phyloP scores from a whole-genome alignment of 2,113 vertebrate genomes.

The Heptranchias perlo region DNA sequence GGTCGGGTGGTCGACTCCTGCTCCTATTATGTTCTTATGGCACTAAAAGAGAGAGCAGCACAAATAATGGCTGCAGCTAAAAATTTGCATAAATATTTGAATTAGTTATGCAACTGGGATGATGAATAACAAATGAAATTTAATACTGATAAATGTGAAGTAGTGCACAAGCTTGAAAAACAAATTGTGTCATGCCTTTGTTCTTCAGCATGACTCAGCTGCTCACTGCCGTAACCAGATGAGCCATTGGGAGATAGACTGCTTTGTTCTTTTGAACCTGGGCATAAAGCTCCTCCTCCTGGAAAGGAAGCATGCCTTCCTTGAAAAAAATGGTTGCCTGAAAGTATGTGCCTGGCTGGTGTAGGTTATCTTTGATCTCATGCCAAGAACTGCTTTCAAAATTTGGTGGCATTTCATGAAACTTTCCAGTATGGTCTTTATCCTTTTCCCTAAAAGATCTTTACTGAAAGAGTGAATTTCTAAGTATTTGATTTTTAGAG shows the following conservation, averaged over 20 bases:
- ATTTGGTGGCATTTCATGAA: not conserved
- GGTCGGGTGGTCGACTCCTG: too few relatives aligned
- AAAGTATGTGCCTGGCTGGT: not conserved
- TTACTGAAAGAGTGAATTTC: too few relatives aligned
- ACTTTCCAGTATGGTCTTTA: not conserved
- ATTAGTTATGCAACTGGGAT: not conserved
- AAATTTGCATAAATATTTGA: not conserved
- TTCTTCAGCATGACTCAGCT: not conserved
- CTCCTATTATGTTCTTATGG: too few relatives aligned
- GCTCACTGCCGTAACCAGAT: not conserved
- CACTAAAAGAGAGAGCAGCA: not conserved
- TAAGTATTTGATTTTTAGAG: not conserved
- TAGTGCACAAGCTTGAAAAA: not conserved
- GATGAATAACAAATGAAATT: not conserved
- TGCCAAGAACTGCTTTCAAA: not conserved
- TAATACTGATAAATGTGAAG: not conserved
- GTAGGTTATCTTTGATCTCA: not conserved
- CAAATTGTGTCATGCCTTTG: not conserved
- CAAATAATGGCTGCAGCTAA: not conserved
- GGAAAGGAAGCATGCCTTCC: not conserved
- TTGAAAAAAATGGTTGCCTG: too few relatives aligned
- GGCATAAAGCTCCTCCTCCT: not conserved
- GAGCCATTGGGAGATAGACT: not conserved
- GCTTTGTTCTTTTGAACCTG: too few relatives aligned
- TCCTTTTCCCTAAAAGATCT: not conserved